Base-by-base conservation (phyloP, 2,888 invertebrate species). In the Rhagium mordax region DNA sequence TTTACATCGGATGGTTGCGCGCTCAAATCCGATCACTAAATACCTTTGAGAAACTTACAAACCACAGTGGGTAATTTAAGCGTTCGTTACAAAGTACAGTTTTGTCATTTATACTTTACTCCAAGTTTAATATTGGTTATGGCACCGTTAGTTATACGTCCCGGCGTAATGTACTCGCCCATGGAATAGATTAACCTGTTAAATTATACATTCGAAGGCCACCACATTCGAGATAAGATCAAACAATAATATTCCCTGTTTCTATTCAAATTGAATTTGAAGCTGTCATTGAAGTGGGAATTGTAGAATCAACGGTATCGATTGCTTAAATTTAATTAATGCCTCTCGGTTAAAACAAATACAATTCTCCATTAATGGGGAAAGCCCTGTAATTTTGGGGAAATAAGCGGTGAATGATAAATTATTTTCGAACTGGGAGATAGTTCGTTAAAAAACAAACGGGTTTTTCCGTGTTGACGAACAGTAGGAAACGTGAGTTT, bases 311-410 rank as follows among this genome's bases (percentile, higher is more conserved):
- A 49, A 49, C 55, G 33, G 13, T 55, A 66, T 66, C 55, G 66
- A 66, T 66, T 55, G 66, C 66, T 55, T 41, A 53, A 66, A 66
- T 66, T 66, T 66, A 66, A 55, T 66, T 66, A 66, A 66, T 66
- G 66, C 41, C 55, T 21, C 47, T 24, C 55, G 33, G 55, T 53
- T 66, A 66, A 55, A 66, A 66, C 66, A 66, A 66, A 66, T 66
- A 66, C 55, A 41, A 66, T 18, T 55, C n/a, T 27, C 33, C 55
- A 66, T 66, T 55, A 55, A 49, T 16, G 55, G 20, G 41, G 20
- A 66, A 53, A 47, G 20, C 55, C 16, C 55, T 53, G 27, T 16
- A 49, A 66, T 66, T 55, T 41, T n/a, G 27, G n/a, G 5, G 51
- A 53, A 55, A 55, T 66, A 66, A 66, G 18, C 64, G 15, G 66